Percentiles rank a stretch among this genome's conserved stretches.
These are phyloP conservation scores for Glaucopsyche alexis DNA, from an alignment of 2,888 invertebrate species.

Conservation along the genomic window DNA sequence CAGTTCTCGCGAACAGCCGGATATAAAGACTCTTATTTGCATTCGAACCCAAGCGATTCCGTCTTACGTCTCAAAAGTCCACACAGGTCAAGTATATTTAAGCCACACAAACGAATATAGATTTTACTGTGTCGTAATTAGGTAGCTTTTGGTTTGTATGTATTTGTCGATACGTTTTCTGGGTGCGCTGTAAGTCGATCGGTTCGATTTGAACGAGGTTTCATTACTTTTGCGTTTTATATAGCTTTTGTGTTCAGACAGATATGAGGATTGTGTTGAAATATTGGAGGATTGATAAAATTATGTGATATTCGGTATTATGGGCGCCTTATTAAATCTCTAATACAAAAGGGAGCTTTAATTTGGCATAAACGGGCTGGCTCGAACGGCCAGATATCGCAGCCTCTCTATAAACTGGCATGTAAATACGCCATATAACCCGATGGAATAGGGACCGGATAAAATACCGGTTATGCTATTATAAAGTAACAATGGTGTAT, in stretches of 20 bases:
- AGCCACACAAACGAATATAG: slow-evolving; percentile 31
- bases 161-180: slow-evolving; percentile 35
- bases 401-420: too few species aligned
- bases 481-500: too few species aligned
- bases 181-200: slow-evolving; percentile 37
- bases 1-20: slow-evolving; percentile 50
- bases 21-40: slow-evolving; percentile 69
- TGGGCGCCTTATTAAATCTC: background rate
- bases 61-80: slow-evolving; percentile 57
- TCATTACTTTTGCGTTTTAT: slow-evolving; percentile 38
- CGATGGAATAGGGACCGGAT: background rate
- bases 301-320: background rate
- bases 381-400: background rate
- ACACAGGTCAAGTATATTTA: slow-evolving; percentile 52
- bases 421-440: too few species aligned
- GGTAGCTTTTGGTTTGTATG: slow-evolving; percentile 30
- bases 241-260: slow-evolving; percentile 25
- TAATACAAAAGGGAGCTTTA: too few species aligned
- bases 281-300: slow-evolving; percentile 9
- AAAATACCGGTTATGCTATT: background rate
- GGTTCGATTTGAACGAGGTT: slow-evolving; percentile 35
- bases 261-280: slow-evolving; percentile 16
- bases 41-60: slow-evolving; percentile 63
- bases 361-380: too few species aligned
- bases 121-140: slow-evolving; percentile 32